phyloP scores from a whole-genome alignment of 2,888 invertebrate species.

The Pocota personata region DNA sequence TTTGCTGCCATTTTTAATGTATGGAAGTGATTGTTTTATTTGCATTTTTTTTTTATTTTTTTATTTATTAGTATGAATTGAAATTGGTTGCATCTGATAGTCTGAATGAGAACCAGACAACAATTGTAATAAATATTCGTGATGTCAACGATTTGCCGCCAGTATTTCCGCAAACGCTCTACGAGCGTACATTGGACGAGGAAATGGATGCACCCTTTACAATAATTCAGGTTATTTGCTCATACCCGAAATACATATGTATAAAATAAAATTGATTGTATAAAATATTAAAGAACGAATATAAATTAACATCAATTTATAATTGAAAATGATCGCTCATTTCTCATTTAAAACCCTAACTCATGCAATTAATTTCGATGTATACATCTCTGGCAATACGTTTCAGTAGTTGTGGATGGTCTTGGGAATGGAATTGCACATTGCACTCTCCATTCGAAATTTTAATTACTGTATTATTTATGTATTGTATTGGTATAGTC shows the following conservation, averaged over 20 bases:
- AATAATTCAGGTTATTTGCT: conserved; percentile 88
- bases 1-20: conserved; percentile 15
- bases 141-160: conserved; percentile 96
- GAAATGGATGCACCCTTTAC: conserved; percentile 89
- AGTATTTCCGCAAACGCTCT: conserved; percentile 88
- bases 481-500: conserved; percentile 41
- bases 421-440: conserved; percentile 45
- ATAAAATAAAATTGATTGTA: conserved; percentile 4
- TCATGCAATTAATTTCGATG: conserved; percentile 61
- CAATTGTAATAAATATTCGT: conserved; percentile 90
- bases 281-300: neutral
- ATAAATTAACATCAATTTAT: conserved; percentile 62
- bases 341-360: conserved; percentile 61
- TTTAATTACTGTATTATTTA: conserved; percentile 55
- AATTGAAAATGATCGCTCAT: conserved; percentile 57
- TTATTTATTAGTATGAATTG: conserved; percentile 88
- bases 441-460: conserved; percentile 22
- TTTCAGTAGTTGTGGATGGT: neutral
- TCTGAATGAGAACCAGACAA: conserved; percentile 94
- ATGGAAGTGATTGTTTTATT: conserved; percentile 71
- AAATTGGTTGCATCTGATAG: conserved; percentile 95
- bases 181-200: conserved; percentile 89
- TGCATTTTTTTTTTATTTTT: conserved; percentile 76
- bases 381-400: neutral
- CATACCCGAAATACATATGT: conserved; percentile 9